Base-by-base conservation (phyloP, 2,113 vertebrate genomes). In the Sturnira hondurensis region DNA sequence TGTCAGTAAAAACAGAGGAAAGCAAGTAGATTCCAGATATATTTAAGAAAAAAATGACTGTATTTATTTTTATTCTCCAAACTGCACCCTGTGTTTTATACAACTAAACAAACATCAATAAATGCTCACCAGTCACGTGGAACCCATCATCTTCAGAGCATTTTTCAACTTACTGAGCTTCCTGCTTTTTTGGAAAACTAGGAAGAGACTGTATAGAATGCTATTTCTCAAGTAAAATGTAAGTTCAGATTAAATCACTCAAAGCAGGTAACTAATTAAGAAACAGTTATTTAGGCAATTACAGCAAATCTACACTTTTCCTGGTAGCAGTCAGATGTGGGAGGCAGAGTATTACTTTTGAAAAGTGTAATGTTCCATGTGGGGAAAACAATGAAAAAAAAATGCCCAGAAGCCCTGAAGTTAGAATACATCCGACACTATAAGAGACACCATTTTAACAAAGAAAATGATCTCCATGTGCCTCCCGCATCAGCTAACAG, bases 221-320 rank as follows among this genome's bases (percentile, higher is more conserved):
- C 15, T 61, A 43, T 84, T 89, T 84, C 52, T 61, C 31, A 91
- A 89, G 77, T 26, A 45, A 97, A 93, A 93, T 10, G 12, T 73
- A 95, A 95, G 13, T 19, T 67, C 16, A 54, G 74, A 94, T 26
- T 80, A 94, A 96, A 91, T 93, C 47, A 89, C 63, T 43, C 43
- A 91, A 93, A 95, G 26, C 65, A 93, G 77, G 67, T 82, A 91
- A 86, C 50, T 82, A 93, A 94, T 93, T 95, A 94, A 95, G 38
- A 95, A 96, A 61, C 15, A 56, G 50, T 95, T 84, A 47, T 76
- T 97, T 77, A 94, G 38, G 26, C 36, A 81, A 94, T 71, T 70
- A n/a, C 50, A 93, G 9, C 73, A 94, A 94, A 86, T 80, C 67
- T 87, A 43, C 0, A 47, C 2, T 80, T 96, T 89, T 89, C 33